A percentile compares a stretch with the other conserved stretches of the same genome.
phyloP scores from a whole-genome alignment of 2,888 invertebrate genomes.

The Beris chalybata region DNA sequence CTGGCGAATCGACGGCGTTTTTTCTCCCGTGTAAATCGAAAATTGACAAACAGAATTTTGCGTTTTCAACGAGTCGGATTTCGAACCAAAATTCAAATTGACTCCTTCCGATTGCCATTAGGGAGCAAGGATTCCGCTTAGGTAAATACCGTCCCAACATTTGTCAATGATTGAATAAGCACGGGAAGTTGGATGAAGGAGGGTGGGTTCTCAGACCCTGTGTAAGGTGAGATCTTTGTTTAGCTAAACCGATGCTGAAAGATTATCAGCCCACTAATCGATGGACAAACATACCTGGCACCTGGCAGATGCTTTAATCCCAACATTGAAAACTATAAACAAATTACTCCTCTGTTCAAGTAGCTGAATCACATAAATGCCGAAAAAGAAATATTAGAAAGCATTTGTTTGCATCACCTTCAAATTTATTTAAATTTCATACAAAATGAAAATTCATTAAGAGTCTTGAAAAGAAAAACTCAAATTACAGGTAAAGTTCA shows the following conservation, averaged over 20 bases:
- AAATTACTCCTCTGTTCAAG: background rate
- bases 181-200: background rate
- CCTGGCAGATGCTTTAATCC: background rate
- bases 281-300: slow-evolving; percentile 1
- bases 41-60: slow-evolving; percentile 38
- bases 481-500: background rate
- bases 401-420: no score
- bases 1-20: slow-evolving; percentile 18
- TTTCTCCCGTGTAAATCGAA: slow-evolving; percentile 33
- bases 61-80: slow-evolving; percentile 4
- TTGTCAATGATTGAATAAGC: slow-evolving; percentile 15
- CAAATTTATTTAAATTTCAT: no score
- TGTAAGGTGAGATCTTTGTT: slow-evolving; percentile 14
- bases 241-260: slow-evolving; percentile 4
- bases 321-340: background rate
- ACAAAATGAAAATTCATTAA: no score
- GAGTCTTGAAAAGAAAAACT: background rate
- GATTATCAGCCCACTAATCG: slow-evolving; percentile 18
- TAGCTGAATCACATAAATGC: background rate
- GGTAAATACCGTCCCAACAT: slow-evolving; percentile 20
- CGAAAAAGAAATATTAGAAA: no score
- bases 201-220: background rate
- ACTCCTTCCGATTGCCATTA: slow-evolving; percentile 30
- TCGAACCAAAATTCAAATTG: slow-evolving; percentile 28
- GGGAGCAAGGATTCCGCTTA: background rate